Percentiles rank a stretch among this genome's conserved stretches.
These are phyloP conservation scores for Plectropomus leopardus DNA, from an alignment of 2,113 vertebrate genomes.

Conservation along the genomic window DNA sequence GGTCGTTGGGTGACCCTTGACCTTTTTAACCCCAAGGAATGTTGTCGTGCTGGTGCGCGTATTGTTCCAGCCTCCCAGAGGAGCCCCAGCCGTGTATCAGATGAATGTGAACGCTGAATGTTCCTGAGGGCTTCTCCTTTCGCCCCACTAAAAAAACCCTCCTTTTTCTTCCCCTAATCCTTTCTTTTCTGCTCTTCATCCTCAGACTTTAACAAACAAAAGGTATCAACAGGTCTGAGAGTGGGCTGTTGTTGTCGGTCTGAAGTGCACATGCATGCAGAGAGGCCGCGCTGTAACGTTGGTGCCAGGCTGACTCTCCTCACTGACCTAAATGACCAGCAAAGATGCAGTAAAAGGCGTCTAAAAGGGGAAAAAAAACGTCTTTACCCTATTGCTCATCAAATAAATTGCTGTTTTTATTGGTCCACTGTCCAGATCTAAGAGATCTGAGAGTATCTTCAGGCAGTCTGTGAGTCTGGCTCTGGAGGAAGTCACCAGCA, in stretches of 20 bases:
- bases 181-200: constrained; percentile 64
- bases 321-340: constrained; percentile 31
- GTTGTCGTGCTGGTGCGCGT: constrained; percentile 77
- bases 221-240: constrained; percentile 64
- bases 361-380: constrained; percentile 1
- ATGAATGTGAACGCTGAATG: constrained; percentile 70
- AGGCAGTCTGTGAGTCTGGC: constrained; percentile 55
- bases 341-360: constrained; percentile 40
- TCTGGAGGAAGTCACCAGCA: constrained; percentile 69
- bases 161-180: constrained; percentile 68
- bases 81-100: constrained; percentile 69
- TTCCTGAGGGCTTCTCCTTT: constrained; percentile 61
- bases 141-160: constrained; percentile 14
- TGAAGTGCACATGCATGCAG: constrained; percentile 44
- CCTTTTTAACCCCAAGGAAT: constrained; percentile 83
- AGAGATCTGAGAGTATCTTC: constrained; percentile 49
- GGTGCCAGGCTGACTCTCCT: constrained; percentile 33
- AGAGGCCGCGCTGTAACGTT: not conserved
- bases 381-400: constrained; percentile 9
- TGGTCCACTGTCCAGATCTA: constrained; percentile 45
- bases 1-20: constrained; percentile 73
- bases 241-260: constrained; percentile 29
- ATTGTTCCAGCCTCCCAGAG: constrained; percentile 79
- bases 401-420: constrained; percentile 55
- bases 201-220: constrained; percentile 69